Evolutionary conservation across 2,797 vertebrate species (phyloP).

Genomic region (Xenopus petersii): DNA sequence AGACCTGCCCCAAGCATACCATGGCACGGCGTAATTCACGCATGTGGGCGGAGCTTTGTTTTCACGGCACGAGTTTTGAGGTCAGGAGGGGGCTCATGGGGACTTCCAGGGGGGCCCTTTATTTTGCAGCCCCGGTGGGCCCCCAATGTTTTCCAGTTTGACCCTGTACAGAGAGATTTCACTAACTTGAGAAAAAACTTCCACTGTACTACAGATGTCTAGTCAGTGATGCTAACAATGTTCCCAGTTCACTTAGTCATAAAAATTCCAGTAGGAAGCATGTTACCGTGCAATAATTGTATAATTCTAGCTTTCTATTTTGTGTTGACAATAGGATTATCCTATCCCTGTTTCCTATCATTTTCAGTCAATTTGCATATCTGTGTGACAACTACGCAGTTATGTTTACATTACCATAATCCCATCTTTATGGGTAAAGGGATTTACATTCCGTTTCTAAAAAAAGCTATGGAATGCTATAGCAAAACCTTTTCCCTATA

Average conservation of each 20-base stretch:
- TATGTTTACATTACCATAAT: slow-evolving; percentile 21
- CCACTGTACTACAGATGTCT: too few relatives aligned
- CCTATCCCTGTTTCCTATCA: slow-evolving; percentile 13
- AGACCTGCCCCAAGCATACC: too few relatives aligned
- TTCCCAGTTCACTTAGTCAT: not conserved
- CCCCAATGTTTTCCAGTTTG: too few relatives aligned
- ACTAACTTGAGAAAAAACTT: too few relatives aligned
- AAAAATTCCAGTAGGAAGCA: slow-evolving; percentile 28
- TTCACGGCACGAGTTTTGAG: too few relatives aligned
- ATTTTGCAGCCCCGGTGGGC: too few relatives aligned
- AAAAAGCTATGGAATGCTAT: slow-evolving; percentile 15
- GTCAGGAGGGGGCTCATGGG: too few relatives aligned
- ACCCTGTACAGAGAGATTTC: too few relatives aligned
- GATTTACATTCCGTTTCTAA: slow-evolving; percentile 22
- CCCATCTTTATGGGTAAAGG: slow-evolving; percentile 14
- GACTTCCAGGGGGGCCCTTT: too few relatives aligned
- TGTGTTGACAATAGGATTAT: slow-evolving; percentile 30
- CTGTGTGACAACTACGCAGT: slow-evolving; percentile 10
- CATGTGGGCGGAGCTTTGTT: too few relatives aligned
- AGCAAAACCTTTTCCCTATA: not conserved
- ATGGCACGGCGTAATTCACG: too few relatives aligned
- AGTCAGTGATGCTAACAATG: too few relatives aligned
- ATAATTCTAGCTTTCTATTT: slow-evolving; percentile 8
- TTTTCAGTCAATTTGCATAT: slow-evolving; percentile 23
- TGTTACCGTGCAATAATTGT: slow-evolving; percentile 1